Base-by-base conservation (phyloP, 1,140 invertebrate species). In the Gonioctena quinquepunctata region DNA sequence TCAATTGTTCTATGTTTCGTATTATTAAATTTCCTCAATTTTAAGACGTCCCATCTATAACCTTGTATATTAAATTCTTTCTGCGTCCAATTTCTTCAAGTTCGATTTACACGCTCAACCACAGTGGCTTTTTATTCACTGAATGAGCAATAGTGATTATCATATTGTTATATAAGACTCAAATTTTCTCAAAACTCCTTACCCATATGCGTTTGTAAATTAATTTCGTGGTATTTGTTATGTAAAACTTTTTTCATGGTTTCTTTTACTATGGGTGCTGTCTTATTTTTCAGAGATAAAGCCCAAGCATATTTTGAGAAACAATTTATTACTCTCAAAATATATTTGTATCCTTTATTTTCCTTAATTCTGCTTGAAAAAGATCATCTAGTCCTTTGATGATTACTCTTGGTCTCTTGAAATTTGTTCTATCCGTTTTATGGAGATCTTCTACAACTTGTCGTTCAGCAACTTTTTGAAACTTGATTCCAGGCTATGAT, bases 201-300 rank as follows among this genome's bases (percentile, higher is more conserved):
- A 1, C 33, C 11, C n/a, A n/a, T 13, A 42, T 42, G 2, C 1
- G 11, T 42, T 42, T 42, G 11, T 42, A 2, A 42, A 42, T n/a
- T n/a, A n/a, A n/a, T 42, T 42, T 2, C n/a, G 11, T 42, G 33
- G 33, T 42, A n/a, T n/a, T 42, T 42, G 33, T 42, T 0, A 42
- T 3, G 33, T 42, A n/a, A 42, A 42, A 42, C 63, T 25, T 66
- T 67, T 50, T 69, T 23, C 60, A 79, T 72, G 7, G 63, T 68
- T 27, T 60, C 27, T 1, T 70, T 22, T 5, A 81, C 71, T 52
- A 72, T 66, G 0, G 19, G 18, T 7, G 26, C 27, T 33, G 66
- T 67, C 73, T 80, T 79, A 3, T 27, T 71, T 68, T 78, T 81
- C 11, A 81, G 6, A 28, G 2, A 11, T 28, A 28, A 7, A 7